Conservation (phyloP, 2,888 invertebrate species). For the Eremobia ochroleuca region DNA sequence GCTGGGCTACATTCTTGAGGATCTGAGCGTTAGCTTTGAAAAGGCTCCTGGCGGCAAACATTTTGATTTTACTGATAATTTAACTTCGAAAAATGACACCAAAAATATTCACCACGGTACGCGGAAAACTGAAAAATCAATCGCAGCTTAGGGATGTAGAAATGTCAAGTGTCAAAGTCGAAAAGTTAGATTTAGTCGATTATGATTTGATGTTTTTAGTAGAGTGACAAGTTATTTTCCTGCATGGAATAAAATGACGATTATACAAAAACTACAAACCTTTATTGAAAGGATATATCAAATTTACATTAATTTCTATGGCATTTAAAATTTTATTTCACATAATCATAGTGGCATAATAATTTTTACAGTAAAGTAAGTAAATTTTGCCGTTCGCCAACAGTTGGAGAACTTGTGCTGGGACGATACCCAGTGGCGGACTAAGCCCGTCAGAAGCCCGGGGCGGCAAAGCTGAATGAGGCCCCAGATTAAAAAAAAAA, state of each 20-base stretch:
- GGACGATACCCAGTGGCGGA: too few species aligned
- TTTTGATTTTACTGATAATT: slow-evolving; percentile 72
- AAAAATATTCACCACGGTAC: slow-evolving; percentile 40
- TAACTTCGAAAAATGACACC: slow-evolving; percentile 51
- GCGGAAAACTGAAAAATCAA: slow-evolving; percentile 51
- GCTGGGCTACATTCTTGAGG: slow-evolving; percentile 81
- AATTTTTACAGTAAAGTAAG: too few species aligned
- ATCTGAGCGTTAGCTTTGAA: slow-evolving; percentile 79
- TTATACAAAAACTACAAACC: too few species aligned
- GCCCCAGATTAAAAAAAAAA: too few species aligned
- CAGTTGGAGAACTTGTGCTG: too few species aligned
- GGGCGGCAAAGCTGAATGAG: too few species aligned
- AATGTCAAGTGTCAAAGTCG: not conserved
- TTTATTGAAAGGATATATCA: too few species aligned
- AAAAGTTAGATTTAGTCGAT: slow-evolving; percentile 31
- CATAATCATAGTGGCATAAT: too few species aligned
- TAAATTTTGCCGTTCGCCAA: too few species aligned
- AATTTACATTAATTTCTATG: too few species aligned
- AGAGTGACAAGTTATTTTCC: not conserved
- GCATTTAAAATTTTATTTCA: too few species aligned
- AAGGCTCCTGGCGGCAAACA: slow-evolving; percentile 82
- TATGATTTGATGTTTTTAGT: not conserved
- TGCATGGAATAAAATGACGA: not conserved
- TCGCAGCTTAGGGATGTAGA: slow-evolving; percentile 34
- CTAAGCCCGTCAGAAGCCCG: too few species aligned